These are phyloP conservation scores for Deroplatys truncata DNA, from an alignment of 2,888 invertebrate species.

Conservation along the genomic window DNA sequence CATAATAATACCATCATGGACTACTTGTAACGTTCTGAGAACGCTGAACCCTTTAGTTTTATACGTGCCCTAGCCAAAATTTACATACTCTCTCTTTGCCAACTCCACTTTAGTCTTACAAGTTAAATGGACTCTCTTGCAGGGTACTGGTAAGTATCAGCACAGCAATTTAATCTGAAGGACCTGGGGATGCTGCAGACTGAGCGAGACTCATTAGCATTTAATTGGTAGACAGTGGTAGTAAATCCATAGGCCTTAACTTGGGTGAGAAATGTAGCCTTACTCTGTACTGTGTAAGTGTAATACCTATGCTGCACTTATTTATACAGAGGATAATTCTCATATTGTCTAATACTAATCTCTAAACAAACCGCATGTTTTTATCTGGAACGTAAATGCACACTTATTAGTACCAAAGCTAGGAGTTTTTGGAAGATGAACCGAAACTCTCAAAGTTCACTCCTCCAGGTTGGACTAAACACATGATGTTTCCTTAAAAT, in stretches of 20 bases:
- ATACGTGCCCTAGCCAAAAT: not conserved
- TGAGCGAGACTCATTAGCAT: not conserved
- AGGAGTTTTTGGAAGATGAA: too few species aligned
- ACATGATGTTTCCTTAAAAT: too few species aligned
- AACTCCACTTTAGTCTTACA: not conserved
- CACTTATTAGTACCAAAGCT: too few species aligned
- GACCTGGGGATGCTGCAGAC: not conserved
- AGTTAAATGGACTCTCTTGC: not conserved
- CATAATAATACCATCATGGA: not conserved
- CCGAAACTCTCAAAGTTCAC: too few species aligned
- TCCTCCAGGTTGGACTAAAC: too few species aligned
- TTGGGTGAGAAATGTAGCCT: not conserved
- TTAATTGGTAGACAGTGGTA: not conserved
- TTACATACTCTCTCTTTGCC: not conserved
- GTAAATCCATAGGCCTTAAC: not conserved
- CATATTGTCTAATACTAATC: too few species aligned
- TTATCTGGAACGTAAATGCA: too few species aligned
- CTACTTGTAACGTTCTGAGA: not conserved
- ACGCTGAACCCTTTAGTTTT: not conserved
- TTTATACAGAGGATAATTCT: too few species aligned
- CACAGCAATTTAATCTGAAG: not conserved
- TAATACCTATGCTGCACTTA: too few species aligned
- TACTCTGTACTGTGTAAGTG: not conserved
- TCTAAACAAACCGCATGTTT: too few species aligned
- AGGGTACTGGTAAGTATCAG: not conserved